These are phyloP conservation scores for Tyto alba DNA, from an alignment of 2,113 vertebrate genomes.

Conservation along the genomic window DNA sequence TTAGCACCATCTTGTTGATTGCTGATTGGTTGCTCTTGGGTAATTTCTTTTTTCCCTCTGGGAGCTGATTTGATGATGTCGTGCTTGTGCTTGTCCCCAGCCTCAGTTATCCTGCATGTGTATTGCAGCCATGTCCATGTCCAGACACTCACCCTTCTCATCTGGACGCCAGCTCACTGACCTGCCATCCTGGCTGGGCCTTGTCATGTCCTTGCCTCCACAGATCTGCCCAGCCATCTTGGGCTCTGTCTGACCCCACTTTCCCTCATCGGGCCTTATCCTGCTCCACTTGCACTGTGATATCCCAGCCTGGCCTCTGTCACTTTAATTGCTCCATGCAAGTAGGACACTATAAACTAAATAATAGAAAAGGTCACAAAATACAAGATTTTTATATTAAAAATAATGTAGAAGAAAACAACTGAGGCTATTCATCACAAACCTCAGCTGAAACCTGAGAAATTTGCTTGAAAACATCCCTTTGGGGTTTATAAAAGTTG, in stretches of 20 bases:
- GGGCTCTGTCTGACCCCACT: fast-evolving
- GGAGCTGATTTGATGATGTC: not conserved
- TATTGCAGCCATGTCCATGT: fast-evolving
- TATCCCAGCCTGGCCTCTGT: not conserved
- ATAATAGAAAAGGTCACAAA: not conserved
- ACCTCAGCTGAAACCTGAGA: not conserved
- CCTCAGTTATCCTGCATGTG: not conserved
- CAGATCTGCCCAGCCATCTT: not conserved
- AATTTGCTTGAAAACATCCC: not conserved
- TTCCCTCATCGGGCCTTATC: fast-evolving
- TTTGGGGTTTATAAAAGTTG: not conserved
- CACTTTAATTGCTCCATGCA: not conserved
- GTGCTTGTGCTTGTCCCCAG: not conserved
- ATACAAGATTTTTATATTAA: fast-evolving
- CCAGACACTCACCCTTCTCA: not conserved
- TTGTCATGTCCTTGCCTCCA: not conserved
- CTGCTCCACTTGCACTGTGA: not conserved
- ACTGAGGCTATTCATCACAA: not conserved
- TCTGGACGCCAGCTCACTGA: not conserved
- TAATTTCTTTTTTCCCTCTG: not conserved
- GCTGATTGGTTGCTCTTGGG: fast-evolving
- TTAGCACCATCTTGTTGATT: not conserved
- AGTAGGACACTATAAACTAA: not conserved
- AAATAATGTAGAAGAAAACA: not conserved
- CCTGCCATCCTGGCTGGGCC: fast-evolving